Evolutionary conservation across 2,888 invertebrate genomes (phyloP).

Genomic region (Agriopis leucophaearia): DNA sequence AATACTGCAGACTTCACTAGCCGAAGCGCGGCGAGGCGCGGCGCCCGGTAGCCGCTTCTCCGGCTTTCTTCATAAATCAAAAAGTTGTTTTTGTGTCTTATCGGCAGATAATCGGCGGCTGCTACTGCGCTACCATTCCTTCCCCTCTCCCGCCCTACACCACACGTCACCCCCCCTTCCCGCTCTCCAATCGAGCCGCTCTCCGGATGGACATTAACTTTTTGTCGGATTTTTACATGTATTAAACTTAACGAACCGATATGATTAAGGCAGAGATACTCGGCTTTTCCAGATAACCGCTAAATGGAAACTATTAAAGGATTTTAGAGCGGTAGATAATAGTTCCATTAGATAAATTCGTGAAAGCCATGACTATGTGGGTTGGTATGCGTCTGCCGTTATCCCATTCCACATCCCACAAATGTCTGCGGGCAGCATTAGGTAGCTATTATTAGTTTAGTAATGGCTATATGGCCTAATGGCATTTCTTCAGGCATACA

Average conservation of each 20-base stretch:
- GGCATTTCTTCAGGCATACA: conserved; percentile 9
- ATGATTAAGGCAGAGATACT: conserved; percentile 58
- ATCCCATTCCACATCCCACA: conserved; percentile 21
- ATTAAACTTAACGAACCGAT: conserved; percentile 71
- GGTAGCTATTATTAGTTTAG: conserved; percentile 42
- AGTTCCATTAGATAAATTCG: conserved; percentile 26
- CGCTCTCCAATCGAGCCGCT: conserved; percentile 48
- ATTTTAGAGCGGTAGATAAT: conserved; percentile 68
- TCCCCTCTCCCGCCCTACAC: conserved; percentile 44
- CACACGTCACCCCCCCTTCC: conserved; percentile 41
- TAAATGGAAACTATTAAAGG: conserved; percentile 72
- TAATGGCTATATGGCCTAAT: conserved; percentile 7
- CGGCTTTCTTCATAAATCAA: conserved; percentile 85
- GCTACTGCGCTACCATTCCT: conserved; percentile 71
- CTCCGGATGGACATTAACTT: conserved; percentile 71
- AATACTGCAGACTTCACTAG: conserved; percentile 59
- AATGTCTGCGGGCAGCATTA: conserved; percentile 46
- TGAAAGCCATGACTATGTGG: conserved; percentile 36
- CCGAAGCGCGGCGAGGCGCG: conserved; percentile 57
- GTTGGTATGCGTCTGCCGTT: conserved; percentile 41
- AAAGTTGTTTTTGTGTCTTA: conserved; percentile 84
- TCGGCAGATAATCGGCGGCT: conserved; percentile 81
- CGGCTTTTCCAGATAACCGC: conserved; percentile 55
- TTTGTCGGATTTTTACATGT: conserved; percentile 72
- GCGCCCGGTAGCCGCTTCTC: conserved; percentile 81